Base-by-base conservation (phyloP, 2,113 vertebrate genomes). In the Pardalotus punctatus region DNA sequence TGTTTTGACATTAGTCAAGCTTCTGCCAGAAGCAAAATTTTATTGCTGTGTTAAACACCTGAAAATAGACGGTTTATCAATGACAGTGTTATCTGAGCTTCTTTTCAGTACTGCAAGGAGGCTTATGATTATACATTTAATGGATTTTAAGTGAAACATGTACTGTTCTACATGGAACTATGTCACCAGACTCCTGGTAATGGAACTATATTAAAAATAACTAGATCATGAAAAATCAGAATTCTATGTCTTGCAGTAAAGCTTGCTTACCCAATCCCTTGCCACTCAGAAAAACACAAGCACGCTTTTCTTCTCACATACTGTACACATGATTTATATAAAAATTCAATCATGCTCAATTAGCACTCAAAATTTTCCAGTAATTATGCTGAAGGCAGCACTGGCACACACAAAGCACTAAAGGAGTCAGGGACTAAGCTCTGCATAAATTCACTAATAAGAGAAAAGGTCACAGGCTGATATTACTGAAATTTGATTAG, bases 401-500 rank as follows among this genome's bases (percentile, higher is more conserved):
- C 62, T 15, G 15, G 85, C 81, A 95, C 93, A 97, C 74, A 84
- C 85, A 96, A 82, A 95, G 73, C 15, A 27, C 84, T 96, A 57
- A 94, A 93, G 93, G 94, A 97, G 45, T 50, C 73, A 33, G 86
- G 94, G 95, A 96, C 94, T 97, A 95, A 94, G n/a, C 91, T 96
- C 43, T 95, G 96, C 95, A 97, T 98, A 97, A 97, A 98, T 96
- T 97, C 92, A 77, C 96, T 98, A 96, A 97, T 98, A 97, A 97
- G 85, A 97, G 93, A 95, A 98, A 98, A 98, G 97, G 97, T 98
- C 97, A 98, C 2, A 0, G 88, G 93, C 91, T 97, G 96, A 97
- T 98, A 97, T 94, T 97, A 95, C 92, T 83, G 76, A 97, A 97
- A 98, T 97, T 97, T 98, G 94, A 98, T 98, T 98, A 98, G 96